phyloP scores from a whole-genome alignment of 2,888 invertebrate species.

The Limenitis arthemis region DNA sequence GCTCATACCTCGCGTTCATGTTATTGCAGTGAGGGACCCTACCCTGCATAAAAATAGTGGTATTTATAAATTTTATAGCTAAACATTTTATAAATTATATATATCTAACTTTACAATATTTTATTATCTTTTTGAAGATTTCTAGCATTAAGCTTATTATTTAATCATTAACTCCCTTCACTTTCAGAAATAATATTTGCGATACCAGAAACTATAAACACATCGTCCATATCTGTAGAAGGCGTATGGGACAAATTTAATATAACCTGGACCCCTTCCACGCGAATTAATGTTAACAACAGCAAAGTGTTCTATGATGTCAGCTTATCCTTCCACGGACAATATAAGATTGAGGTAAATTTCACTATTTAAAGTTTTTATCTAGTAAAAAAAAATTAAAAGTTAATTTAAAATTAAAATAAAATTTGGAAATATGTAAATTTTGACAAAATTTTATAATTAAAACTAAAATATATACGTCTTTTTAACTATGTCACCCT shows the following conservation, averaged over 20 bases:
- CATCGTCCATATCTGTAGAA: slow-evolving; percentile 75
- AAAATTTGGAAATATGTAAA: too few species aligned
- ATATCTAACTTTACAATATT: too few species aligned
- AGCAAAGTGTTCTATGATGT: slow-evolving; percentile 89
- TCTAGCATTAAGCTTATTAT: too few species aligned
- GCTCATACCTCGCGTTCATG: slow-evolving; percentile 75
- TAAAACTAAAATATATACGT: neutral
- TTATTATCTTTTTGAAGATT: too few species aligned
- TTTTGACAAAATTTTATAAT: neutral
- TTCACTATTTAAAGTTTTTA: too few species aligned
- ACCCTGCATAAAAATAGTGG: slow-evolving; percentile 75
- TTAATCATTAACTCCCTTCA: too few species aligned
- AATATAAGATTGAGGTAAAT: slow-evolving; percentile 71
- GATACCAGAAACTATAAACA: slow-evolving; percentile 80
- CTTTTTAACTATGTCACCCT: neutral
- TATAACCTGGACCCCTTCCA: slow-evolving; percentile 85
- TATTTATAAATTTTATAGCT: slow-evolving; percentile 32
- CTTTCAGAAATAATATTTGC: slow-evolving; percentile 71
- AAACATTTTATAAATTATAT: too few species aligned
- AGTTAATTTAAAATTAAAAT: too few species aligned
- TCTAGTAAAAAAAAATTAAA: too few species aligned
- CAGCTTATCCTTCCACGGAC: slow-evolving; percentile 72
- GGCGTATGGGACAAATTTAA: slow-evolving; percentile 88
- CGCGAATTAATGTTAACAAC: slow-evolving; percentile 84
- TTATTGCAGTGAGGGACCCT: slow-evolving; percentile 81